phyloP scores from a whole-genome alignment of 1,140 invertebrate species.

The Triops cancriformis region DNA sequence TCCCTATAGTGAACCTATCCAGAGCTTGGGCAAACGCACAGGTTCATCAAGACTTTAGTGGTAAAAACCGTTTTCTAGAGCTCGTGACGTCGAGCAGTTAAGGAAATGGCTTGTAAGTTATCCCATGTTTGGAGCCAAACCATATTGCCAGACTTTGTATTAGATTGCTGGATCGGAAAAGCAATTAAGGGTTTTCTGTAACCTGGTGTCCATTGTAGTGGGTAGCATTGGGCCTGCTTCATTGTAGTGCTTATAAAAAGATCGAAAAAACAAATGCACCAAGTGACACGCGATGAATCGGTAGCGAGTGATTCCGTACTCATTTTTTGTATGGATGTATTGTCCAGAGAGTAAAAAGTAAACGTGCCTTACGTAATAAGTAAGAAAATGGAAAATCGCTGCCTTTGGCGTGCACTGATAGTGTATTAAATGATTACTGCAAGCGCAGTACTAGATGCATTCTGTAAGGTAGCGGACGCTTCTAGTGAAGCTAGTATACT shows the following conservation, averaged over 20 bases:
- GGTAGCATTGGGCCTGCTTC: background rate
- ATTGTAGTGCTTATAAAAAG: background rate
- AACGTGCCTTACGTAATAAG: too few relatives aligned
- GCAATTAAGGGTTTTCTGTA: background rate
- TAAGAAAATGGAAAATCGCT: too few relatives aligned
- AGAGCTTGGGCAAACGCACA: background rate
- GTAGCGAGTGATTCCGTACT: too few relatives aligned
- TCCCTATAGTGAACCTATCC: background rate
- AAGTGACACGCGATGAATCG: too few relatives aligned
- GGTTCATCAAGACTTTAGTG: background rate
- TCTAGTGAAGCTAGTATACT: background rate
- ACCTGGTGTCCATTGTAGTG: background rate
- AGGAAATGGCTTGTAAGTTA: background rate
- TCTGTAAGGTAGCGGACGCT: too few relatives aligned
- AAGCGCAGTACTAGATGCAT: too few relatives aligned
- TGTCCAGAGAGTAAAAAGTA: too few relatives aligned
- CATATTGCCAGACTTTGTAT: background rate
- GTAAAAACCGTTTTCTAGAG: background rate
- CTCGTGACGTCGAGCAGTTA: background rate
- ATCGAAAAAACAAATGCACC: background rate
- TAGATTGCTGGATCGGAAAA: background rate
- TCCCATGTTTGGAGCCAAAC: background rate
- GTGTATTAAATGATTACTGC: too few relatives aligned
- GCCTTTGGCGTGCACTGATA: too few relatives aligned
- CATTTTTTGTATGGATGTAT: too few relatives aligned